Evolutionary conservation across 2,888 invertebrate genomes (phyloP), one percentile per base, ranked within the genome.

Genomic region (Limnephilus auricula): DNA sequence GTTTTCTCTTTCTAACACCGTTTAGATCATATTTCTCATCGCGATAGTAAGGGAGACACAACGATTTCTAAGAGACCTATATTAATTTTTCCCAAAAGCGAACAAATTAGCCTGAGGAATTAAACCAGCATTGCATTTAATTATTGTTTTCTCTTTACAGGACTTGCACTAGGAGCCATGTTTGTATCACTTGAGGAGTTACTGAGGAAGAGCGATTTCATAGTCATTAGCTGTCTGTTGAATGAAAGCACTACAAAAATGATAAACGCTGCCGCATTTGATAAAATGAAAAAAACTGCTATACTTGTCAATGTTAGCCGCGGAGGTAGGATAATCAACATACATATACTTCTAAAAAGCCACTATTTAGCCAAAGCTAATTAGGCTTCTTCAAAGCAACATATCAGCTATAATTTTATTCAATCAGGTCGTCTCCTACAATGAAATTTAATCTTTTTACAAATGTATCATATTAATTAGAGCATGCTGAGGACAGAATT

Each of bases 251-350:
- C 98, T 0, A 96, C 95, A 90, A 96, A 97, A 40, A 94, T 98
- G 94, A 98, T 98, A 94, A 97, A 98, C 94, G 96, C 96, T 10
- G 94, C 95, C 0, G 96, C 97, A 3, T 97, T 98, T 93, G 94
- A 95, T 0, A 96, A 97, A 93, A 98, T 98, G 98, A 98, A 98
- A 94, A 96, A 95, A 30, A 97, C 95, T 79, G 96, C 98, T 0
- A 96, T 98, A 9, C 96, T 99, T 80, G 96, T 99, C 2, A 99
- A 99, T 94, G 96, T 98, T 88, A 97, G 97, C 85, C 95, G 98
- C 93, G 98, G 98, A 94, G 97, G 97, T 90, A 92, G 79, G 25
- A 65, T 65, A 25, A 65, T 65, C n/a, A 65, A n/a, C 25, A 25
- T 25, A 65, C 25, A n/a, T 65, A 25, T n/a, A 25, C 65, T 65